phyloP scores from a whole-genome alignment of 1,140 invertebrate genomes.

The Diploscapter pachys region DNA sequence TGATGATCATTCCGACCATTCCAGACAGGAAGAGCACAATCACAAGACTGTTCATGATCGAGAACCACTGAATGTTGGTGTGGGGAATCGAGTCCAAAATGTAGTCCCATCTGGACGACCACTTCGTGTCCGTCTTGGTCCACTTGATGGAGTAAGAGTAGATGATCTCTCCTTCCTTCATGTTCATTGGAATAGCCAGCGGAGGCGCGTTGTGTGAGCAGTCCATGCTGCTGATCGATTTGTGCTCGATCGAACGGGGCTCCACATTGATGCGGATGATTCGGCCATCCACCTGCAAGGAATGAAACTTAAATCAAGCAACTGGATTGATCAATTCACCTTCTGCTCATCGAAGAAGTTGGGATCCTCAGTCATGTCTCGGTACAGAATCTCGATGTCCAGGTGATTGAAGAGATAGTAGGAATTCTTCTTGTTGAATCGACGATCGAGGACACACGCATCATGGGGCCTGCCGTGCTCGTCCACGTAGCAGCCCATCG shows the following conservation, averaged over 20 bases:
- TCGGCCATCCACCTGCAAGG: conserved; percentile 71
- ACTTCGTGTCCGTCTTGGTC: conserved; percentile 81
- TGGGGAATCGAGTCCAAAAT: conserved; percentile 96
- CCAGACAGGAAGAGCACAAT: conserved; percentile 75
- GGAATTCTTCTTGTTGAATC: conserved; percentile 66
- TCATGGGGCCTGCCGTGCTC: conserved; percentile 65
- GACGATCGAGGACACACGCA: conserved; percentile 66
- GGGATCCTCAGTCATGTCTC: conserved; percentile 79
- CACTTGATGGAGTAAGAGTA: conserved; percentile 86
- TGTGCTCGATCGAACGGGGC: conserved; percentile 66
- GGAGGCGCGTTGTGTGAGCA: conserved; percentile 62
- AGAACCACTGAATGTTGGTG: conserved; percentile 77
- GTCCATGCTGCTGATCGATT: conserved; percentile 58
- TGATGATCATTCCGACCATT: conserved; percentile 96
- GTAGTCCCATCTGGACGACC: conserved; percentile 99
- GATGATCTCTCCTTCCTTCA: conserved; percentile 69
- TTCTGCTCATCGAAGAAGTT: conserved; percentile 65
- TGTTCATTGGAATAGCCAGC: conserved; percentile 67
- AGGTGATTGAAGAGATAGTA: conserved; percentile 97
- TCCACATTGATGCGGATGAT: conserved; percentile 80
- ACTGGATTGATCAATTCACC: neutral
- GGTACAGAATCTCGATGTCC: conserved; percentile 85
- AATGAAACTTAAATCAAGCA: neutral
- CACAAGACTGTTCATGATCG: conserved; percentile 67
- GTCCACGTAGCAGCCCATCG: conserved; percentile 88